Evolutionary conservation across 1,140 invertebrate genomes (phyloP).

Genomic region (Saxidomus purpurata): DNA sequence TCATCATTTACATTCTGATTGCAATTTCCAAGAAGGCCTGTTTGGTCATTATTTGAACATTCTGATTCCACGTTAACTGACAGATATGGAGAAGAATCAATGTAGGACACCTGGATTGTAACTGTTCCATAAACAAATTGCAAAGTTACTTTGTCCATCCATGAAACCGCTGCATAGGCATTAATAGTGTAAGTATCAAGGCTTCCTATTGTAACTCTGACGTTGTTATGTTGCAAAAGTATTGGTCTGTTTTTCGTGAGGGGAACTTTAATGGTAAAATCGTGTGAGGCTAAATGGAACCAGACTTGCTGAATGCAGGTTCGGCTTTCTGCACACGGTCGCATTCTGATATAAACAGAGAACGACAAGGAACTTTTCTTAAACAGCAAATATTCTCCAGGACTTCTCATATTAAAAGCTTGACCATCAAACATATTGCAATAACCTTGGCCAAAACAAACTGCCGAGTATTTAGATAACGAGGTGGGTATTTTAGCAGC

Average conservation of each 20-base stretch:
- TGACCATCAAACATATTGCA: slow-evolving; percentile 72
- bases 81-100: slow-evolving; percentile 26
- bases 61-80: slow-evolving; percentile 20
- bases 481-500: slow-evolving; percentile 16
- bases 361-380: neutral
- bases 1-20: slow-evolving; percentile 69
- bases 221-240: slow-evolving; percentile 35
- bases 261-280: slow-evolving; percentile 50
- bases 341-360: slow-evolving; percentile 40
- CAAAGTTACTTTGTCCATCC: slow-evolving; percentile 53
- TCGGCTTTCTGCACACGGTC: slow-evolving; percentile 39
- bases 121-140: slow-evolving; percentile 19
- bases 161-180: slow-evolving; percentile 2
- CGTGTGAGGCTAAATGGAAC: slow-evolving; percentile 41
- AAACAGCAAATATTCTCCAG: slow-evolving; percentile 68
- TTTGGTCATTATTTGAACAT: slow-evolving; percentile 35
- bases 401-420: slow-evolving; percentile 52
- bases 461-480: neutral
- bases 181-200: slow-evolving; percentile 21
- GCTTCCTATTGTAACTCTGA: slow-evolving; percentile 14
- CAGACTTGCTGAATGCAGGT: slow-evolving; percentile 59
- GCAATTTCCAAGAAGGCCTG: slow-evolving; percentile 70
- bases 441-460: slow-evolving; percentile 67
- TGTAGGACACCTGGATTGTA: slow-evolving; percentile 16
- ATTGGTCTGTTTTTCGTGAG: slow-evolving; percentile 37